These are phyloP conservation scores for Catonia carolina DNA, from an alignment of 2,888 invertebrate species.

Conservation along the genomic window DNA sequence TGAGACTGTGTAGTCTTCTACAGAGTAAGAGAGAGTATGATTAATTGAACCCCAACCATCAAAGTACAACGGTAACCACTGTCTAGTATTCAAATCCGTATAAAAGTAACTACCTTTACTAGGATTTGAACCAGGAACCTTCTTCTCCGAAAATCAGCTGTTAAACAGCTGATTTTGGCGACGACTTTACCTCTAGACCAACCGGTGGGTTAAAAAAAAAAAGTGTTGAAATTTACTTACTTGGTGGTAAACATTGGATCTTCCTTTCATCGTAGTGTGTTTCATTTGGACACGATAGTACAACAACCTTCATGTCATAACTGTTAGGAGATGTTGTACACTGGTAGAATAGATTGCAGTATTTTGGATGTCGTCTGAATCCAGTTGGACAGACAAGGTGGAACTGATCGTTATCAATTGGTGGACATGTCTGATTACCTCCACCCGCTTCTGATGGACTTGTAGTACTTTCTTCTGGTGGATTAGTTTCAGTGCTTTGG, in stretches of 20 bases:
- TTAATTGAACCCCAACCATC: too few relatives aligned
- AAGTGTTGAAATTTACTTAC: slow-evolving; percentile 43
- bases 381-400: slow-evolving; percentile 73
- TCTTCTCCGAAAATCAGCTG: too few relatives aligned
- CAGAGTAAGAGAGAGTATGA: too few relatives aligned
- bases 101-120: too few relatives aligned
- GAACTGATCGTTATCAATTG: slow-evolving; percentile 62
- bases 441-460: neutral
- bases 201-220: too few relatives aligned
- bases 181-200: too few relatives aligned
- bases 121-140: too few relatives aligned
- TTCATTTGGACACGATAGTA: slow-evolving; percentile 68
- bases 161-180: too few relatives aligned
- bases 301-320: slow-evolving; percentile 64
- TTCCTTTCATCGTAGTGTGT: slow-evolving; percentile 67
- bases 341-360: slow-evolving; percentile 78
- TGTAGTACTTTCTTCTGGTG: slow-evolving; percentile 5
- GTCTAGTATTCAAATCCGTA: too few relatives aligned
- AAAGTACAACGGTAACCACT: too few relatives aligned
- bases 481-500: slow-evolving; percentile 21
- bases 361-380: slow-evolving; percentile 73
- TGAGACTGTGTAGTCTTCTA: too few relatives aligned
- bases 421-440: slow-evolving; percentile 41
- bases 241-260: slow-evolving; percentile 62
- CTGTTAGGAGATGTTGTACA: slow-evolving; percentile 58